Evolutionary conservation across 2,113 vertebrate genomes (phyloP).

Genomic region (Corvus hawaiiensis): DNA sequence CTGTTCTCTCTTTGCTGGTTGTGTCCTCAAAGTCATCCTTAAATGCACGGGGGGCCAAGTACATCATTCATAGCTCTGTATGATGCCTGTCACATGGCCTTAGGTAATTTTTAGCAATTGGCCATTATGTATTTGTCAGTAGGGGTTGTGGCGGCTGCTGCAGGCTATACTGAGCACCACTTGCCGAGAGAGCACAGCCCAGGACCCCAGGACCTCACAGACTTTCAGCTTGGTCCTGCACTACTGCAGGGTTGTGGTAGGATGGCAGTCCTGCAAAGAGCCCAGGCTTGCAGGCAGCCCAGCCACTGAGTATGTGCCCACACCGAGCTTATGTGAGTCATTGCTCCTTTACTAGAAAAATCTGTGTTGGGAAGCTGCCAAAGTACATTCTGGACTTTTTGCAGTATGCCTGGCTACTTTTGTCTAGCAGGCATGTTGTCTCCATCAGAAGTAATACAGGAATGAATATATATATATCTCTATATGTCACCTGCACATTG

Average conservation of each 20-base stretch:
- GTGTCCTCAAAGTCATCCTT: not conserved
- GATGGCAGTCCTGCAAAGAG: not conserved
- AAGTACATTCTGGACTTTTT: not conserved
- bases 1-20: not conserved
- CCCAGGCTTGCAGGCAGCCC: not conserved
- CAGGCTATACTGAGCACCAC: not conserved
- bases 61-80: not conserved
- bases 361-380: not conserved
- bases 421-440: not conserved
- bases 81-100: not conserved
- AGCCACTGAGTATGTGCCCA: fast-evolving
- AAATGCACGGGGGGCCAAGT: not conserved
- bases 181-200: not conserved
- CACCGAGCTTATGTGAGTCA: not conserved
- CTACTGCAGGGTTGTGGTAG: not conserved
- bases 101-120: not conserved
- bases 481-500: not conserved
- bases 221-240: not conserved
- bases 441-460: not conserved
- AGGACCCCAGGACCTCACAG: not conserved
- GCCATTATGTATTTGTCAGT: not conserved
- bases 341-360: not conserved
- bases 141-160: not conserved
- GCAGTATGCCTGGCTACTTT: not conserved
- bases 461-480: not conserved